Conservation (phyloP, 2,888 invertebrate genomes). For the Dasypolia templi region DNA sequence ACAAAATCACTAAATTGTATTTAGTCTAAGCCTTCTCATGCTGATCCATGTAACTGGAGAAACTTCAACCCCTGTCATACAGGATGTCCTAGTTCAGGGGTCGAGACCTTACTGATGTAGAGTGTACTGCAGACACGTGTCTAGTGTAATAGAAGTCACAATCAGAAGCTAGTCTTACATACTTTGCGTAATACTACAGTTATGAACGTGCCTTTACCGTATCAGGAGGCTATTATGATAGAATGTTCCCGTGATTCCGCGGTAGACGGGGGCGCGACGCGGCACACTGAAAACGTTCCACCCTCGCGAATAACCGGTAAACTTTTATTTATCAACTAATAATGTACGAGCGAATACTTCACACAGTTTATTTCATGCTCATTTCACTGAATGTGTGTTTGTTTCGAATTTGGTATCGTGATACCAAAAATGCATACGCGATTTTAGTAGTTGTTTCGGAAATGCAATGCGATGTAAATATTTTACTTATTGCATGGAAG, state of each 20-base stretch:
- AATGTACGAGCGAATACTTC: conserved; percentile 36
- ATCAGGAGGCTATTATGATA: conserved; percentile 80
- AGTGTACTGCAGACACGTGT: no score
- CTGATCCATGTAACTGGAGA: no score
- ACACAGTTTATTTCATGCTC: conserved; percentile 30
- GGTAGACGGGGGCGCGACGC: conserved; percentile 76
- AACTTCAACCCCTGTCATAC: no score
- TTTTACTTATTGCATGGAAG: background rate
- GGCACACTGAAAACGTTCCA: conserved; percentile 67
- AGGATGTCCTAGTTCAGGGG: no score
- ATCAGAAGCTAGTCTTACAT: background rate
- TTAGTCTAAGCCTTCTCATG: no score
- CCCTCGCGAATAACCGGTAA: conserved; percentile 64
- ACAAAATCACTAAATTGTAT: no score
- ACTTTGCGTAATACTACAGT: conserved; percentile 36
- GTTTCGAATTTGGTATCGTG: background rate
- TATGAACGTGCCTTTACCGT: conserved; percentile 72
- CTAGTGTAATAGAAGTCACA: background rate
- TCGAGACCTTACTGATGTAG: no score
- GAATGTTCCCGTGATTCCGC: conserved; percentile 78
- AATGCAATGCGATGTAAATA: conserved; percentile 34
- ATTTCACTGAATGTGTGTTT: background rate
- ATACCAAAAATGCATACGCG: conserved; percentile 32
- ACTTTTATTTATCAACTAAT: conserved; percentile 67
- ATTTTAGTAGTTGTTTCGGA: conserved; percentile 46